phyloP scores from a whole-genome alignment of 2,888 invertebrate genomes.

The Dione juno region DNA sequence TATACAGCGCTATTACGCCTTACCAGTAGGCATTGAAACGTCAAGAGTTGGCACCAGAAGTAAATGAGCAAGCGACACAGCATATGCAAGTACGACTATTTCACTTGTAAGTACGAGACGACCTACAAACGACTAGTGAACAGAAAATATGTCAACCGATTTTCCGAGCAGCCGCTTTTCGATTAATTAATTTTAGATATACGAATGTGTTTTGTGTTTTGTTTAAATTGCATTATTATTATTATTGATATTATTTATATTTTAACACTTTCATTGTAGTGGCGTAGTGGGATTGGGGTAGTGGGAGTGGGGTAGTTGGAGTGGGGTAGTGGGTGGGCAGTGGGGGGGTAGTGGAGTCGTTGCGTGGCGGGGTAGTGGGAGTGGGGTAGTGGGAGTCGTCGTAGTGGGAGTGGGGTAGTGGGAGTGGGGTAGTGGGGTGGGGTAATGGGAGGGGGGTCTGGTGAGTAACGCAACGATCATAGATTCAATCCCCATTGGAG shows the following conservation, averaged over 20 bases:
- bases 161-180: slow-evolving; percentile 20
- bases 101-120: slow-evolving; percentile 15
- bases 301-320: too few species aligned
- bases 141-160: slow-evolving; percentile 23
- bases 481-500: too few species aligned
- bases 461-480: too few species aligned
- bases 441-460: too few species aligned
- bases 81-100: slow-evolving; percentile 17
- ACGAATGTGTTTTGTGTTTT: not conserved
- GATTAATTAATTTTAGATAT: slow-evolving; percentile 12
- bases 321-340: too few species aligned
- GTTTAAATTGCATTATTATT: not conserved
- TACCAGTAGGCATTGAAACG: not conserved
- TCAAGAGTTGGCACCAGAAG: slow-evolving; percentile 15
- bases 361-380: too few species aligned
- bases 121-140: slow-evolving; percentile 16
- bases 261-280: too few species aligned
- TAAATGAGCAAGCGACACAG: slow-evolving; percentile 20
- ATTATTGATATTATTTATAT: not conserved
- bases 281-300: too few species aligned
- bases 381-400: too few species aligned
- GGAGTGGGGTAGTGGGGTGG: too few species aligned
- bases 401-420: too few species aligned
- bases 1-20: not conserved
- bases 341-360: too few species aligned